Evolutionary conservation across 2,797 vertebrate genomes (phyloP).

Genomic region (Bovichtus variegatus): DNA sequence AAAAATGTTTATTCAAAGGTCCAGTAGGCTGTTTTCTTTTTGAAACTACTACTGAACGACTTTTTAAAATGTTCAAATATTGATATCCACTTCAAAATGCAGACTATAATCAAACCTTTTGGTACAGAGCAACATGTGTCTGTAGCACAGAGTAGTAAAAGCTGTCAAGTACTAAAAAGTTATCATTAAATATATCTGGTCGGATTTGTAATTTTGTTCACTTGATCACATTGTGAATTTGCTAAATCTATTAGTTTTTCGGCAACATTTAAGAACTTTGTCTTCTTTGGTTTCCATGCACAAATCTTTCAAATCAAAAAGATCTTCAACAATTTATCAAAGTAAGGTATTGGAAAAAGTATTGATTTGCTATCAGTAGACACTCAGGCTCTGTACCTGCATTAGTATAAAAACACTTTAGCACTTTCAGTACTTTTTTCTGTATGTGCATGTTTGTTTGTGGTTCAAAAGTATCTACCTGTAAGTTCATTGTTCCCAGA

Average conservation of each 20-base stretch:
- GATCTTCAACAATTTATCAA: background rate
- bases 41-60: background rate
- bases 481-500: background rate
- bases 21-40: background rate
- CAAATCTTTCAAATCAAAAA: background rate
- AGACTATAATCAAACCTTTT: background rate
- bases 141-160: background rate
- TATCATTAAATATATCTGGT: background rate
- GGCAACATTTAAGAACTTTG: background rate
- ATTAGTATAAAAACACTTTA: background rate
- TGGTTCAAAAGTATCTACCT: background rate
- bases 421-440: background rate
- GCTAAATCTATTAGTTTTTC: background rate
- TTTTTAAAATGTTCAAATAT: background rate
- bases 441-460: background rate
- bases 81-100: background rate
- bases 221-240: too few relatives aligned
- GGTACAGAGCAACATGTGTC: background rate
- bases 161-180: background rate
- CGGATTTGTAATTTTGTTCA: background rate
- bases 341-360: background rate
- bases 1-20: background rate
- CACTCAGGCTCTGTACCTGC: background rate
- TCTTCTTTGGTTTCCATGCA: background rate
- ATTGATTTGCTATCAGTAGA: too few relatives aligned